phyloP scores from a whole-genome alignment of 2,797 vertebrate species.

The Acipenser ruthenus region DNA sequence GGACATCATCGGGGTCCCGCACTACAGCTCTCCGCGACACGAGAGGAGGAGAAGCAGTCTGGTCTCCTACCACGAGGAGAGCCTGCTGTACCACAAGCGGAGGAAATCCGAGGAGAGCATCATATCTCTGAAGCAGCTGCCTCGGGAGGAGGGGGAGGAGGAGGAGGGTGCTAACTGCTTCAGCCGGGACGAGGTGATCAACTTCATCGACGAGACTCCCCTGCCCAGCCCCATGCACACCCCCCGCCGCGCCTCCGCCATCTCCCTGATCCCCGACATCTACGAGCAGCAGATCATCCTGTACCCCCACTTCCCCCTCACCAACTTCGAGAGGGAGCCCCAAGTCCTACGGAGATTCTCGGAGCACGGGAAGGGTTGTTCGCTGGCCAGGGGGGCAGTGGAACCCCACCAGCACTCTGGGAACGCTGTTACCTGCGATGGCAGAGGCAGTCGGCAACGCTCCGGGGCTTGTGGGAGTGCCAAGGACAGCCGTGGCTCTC shows the following conservation, averaged over 20 bases:
- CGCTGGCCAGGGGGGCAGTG: slow-evolving; percentile 16
- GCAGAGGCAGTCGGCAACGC: slow-evolving; percentile 35
- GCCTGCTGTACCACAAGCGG: slow-evolving; percentile 60
- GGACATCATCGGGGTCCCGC: slow-evolving; percentile 67
- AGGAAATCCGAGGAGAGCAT: slow-evolving; percentile 72
- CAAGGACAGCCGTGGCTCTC: slow-evolving; percentile 30
- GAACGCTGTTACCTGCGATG: slow-evolving; percentile 4
- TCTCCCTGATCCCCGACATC: slow-evolving; percentile 61
- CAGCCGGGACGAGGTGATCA: slow-evolving; percentile 71
- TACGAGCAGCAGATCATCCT: slow-evolving; percentile 48
- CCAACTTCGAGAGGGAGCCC: slow-evolving; percentile 76
- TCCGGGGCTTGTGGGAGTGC: slow-evolving; percentile 33
- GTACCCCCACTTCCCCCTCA: slow-evolving; percentile 67
- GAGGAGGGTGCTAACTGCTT: slow-evolving; percentile 61
- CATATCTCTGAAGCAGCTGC: slow-evolving; percentile 58
- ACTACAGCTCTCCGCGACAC: slow-evolving; percentile 54
- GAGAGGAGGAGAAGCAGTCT: slow-evolving; percentile 68
- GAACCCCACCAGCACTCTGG: slow-evolving; percentile 22
- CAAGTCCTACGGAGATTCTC: slow-evolving; percentile 60
- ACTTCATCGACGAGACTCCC: slow-evolving; percentile 72
- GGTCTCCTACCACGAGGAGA: slow-evolving; percentile 66
- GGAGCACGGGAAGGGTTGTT: slow-evolving; percentile 42
- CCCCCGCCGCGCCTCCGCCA: slow-evolving; percentile 55
- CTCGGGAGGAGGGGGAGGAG: slow-evolving; percentile 45
- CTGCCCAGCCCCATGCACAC: slow-evolving; percentile 65